Percentiles rank a stretch among this genome's conserved stretches.
Evolutionary conservation across 2,797 vertebrate species (phyloP).

Genomic region (Falco berigora): DNA sequence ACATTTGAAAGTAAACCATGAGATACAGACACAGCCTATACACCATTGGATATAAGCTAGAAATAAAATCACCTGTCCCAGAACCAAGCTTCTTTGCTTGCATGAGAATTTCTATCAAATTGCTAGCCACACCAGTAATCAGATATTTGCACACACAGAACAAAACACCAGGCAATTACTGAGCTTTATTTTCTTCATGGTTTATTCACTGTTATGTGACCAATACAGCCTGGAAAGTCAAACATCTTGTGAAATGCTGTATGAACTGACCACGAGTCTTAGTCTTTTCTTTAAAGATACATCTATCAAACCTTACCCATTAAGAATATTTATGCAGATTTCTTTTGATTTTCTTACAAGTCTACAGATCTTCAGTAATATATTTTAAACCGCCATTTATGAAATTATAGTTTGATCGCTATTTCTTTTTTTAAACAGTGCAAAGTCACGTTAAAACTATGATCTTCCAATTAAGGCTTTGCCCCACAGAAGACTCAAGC

Average conservation of each 20-base stretch:
- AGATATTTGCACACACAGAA: neutral
- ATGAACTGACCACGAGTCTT: neutral
- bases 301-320: neutral
- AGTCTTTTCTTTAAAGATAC: neutral
- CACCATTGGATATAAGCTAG: neutral
- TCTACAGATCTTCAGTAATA: neutral
- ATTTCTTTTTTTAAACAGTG: constrained; percentile 30
- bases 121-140: neutral
- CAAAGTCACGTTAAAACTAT: constrained; percentile 38
- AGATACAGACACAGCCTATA: neutral
- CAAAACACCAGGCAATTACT: neutral
- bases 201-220: neutral
- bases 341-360: neutral
- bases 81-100: neutral
- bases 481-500: constrained; percentile 4
- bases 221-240: neutral
- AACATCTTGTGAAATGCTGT: neutral
- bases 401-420: constrained; percentile 35
- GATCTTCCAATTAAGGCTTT: constrained; percentile 52
- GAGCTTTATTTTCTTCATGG: neutral
- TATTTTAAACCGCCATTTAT: constrained; percentile 44
- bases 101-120: neutral
- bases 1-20: neutral
- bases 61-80: neutral
- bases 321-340: neutral